Conservation (phyloP, 1,140 invertebrate genomes). For the Melitaea cinxia region DNA sequence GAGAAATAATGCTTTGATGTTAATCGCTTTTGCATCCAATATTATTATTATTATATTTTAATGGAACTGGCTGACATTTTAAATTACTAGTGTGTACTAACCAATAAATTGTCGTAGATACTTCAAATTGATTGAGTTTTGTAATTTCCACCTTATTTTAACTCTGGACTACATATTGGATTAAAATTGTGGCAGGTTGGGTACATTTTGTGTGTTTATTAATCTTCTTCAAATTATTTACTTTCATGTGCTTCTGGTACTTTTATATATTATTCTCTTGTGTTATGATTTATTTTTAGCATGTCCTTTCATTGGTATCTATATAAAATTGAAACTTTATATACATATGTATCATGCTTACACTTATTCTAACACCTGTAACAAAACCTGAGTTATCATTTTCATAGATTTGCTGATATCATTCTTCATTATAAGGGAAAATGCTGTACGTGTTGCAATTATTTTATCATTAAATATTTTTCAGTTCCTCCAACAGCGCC, state of each 20-base stretch:
- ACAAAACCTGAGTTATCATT: too few species aligned
- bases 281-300: too few species aligned
- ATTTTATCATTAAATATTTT: conserved; percentile 17
- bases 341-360: too few species aligned
- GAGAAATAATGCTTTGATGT: conserved; percentile 37
- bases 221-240: background rate
- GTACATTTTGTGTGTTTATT: conserved; percentile 68
- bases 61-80: conserved; percentile 5
- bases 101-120: conserved; percentile 44
- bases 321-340: too few species aligned
- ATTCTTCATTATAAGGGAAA: too few species aligned
- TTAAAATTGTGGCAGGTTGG: conserved; percentile 61
- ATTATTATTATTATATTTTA: conserved; percentile 4
- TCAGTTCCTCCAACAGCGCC: conserved; percentile 80
- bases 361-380: too few species aligned
- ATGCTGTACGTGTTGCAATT: background rate
- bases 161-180: conserved; percentile 41
- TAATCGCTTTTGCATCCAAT: conserved; percentile 47
- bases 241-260: conserved; percentile 8
- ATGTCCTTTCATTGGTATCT: too few species aligned
- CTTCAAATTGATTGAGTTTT: conserved; percentile 42
- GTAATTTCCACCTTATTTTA: conserved; percentile 29
- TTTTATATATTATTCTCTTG: conserved; percentile 15
- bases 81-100: conserved; percentile 37
- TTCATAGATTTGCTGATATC: too few species aligned